Base-by-base conservation (phyloP, 2,113 vertebrate species). In the Semnornis frantzii region DNA sequence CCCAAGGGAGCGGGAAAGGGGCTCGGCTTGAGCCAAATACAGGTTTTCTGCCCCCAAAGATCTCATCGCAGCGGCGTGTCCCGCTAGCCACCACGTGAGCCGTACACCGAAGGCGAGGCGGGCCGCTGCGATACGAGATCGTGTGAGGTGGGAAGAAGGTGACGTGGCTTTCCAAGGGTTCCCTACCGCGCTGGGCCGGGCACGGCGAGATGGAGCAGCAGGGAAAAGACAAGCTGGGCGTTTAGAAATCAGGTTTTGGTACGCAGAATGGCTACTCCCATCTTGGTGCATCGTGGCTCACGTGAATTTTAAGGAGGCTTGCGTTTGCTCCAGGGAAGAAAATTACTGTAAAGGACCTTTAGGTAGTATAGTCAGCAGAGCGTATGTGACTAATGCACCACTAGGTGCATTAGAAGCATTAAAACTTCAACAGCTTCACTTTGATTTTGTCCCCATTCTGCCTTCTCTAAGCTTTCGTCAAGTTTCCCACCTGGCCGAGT, bases 81-180 rank as follows among this genome's bases (percentile, higher is more conserved):
- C 24, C 8, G 8, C 24, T 20, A 0, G 42, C 4, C 13, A 50
- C 31, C 27, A 3, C 14, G 4, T 48, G 37, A 55, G n/a, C 58
- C 42, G 11, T 52, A 0, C 21, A 4, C 24, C 5, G 27, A 12
- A 19, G 59, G 42, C 55, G 28, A 25, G 69, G 5, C 16, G 24
- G 24, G 50, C 52, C 18, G 52, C 73, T 8, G 17, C 12, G 34
- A 15, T 87, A 48, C 55, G 50, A 4, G 50, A 17, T 10, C 4
- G 9, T 19, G 76, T 10, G 18, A 52, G 75, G 46, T 39, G 68
- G 18, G 15, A 13, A 2, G 27, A 0, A 2, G 84, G 73, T 96
- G 95, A 96, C 95, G 95, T 96, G 93, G 95, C 95, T 72, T 73
- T 95, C 44, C 60, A 0, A 76, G 77, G 27, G 44, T 37, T 90